phyloP scores from a whole-genome alignment of 2,888 invertebrate genomes.

The Ochlodes sylvanus region DNA sequence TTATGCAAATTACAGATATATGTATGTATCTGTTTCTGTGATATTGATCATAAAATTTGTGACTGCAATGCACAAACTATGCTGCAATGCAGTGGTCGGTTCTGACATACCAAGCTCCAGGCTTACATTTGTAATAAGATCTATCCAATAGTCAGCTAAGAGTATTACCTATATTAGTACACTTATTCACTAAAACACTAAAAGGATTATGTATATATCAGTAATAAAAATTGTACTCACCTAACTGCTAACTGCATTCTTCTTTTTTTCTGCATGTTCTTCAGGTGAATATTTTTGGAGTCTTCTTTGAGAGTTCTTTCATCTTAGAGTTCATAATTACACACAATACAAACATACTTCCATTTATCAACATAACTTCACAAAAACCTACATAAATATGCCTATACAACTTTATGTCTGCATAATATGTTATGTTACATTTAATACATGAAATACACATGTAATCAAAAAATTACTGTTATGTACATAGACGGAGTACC shows the following conservation, averaged over 20 bases:
- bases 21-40: too few relatives aligned
- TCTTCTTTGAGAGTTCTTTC: not conserved
- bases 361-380: slow-evolving; percentile 2
- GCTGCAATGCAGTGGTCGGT: too few relatives aligned
- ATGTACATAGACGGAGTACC: not conserved
- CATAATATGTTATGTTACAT: not conserved
- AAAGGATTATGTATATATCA: not conserved
- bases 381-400: slow-evolving; percentile 6
- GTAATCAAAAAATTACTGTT: slow-evolving; percentile 24
- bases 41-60: too few relatives aligned
- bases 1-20: too few relatives aligned
- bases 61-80: too few relatives aligned
- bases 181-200: too few relatives aligned
- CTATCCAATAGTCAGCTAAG: too few relatives aligned
- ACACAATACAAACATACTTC: slow-evolving; percentile 17
- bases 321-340: slow-evolving; percentile 26
- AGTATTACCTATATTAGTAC: too few relatives aligned
- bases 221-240: slow-evolving; percentile 10
- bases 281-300: not conserved
- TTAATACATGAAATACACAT: slow-evolving; percentile 22
- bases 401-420: not conserved
- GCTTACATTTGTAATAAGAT: too few relatives aligned
- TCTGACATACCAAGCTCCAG: too few relatives aligned
- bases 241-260: slow-evolving; percentile 8
- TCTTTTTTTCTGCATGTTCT: too few relatives aligned